Evolutionary conservation across 1,140 invertebrate genomes (phyloP).

Genomic region (Polypedilum vanderplanki): DNA sequence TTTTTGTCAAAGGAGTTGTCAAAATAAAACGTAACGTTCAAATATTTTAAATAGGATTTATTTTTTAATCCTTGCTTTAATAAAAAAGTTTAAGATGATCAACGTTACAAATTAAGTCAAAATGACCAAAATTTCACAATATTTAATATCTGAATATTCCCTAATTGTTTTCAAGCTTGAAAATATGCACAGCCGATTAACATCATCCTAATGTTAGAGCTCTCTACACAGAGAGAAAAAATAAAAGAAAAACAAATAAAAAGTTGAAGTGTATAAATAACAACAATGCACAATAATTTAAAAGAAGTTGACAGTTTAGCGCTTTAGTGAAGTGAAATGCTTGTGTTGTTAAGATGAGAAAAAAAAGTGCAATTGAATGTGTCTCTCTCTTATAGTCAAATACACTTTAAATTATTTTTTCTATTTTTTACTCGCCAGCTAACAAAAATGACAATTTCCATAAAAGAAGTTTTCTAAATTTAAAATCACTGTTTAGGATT

Average conservation of each 20-base stretch:
- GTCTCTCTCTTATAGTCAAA: conserved; percentile 9
- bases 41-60: too few relatives aligned
- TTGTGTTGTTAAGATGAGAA: neutral
- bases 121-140: too few relatives aligned
- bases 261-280: conserved; percentile 28
- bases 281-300: conserved; percentile 11
- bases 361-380: conserved; percentile 23
- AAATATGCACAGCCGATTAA: conserved; percentile 12
- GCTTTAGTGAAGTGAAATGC: neutral
- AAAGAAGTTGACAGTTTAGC: conserved; percentile 15
- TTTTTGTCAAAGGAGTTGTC: too few relatives aligned
- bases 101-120: too few relatives aligned
- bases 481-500: conserved; percentile 20
- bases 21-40: too few relatives aligned
- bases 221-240: neutral
- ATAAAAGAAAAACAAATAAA: neutral
- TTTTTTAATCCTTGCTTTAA: too few relatives aligned
- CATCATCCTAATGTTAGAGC: neutral
- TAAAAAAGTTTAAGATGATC: too few relatives aligned
- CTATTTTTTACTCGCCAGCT: neutral
- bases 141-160: too few relatives aligned
- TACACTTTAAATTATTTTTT: conserved; percentile 7
- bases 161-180: neutral
- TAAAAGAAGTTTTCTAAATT: neutral
- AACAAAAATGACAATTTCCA: neutral